Percentiles rank a stretch among this genome's conserved stretches.
phyloP scores from a whole-genome alignment of 2,797 vertebrate genomes.

The Salmo trutta region DNA sequence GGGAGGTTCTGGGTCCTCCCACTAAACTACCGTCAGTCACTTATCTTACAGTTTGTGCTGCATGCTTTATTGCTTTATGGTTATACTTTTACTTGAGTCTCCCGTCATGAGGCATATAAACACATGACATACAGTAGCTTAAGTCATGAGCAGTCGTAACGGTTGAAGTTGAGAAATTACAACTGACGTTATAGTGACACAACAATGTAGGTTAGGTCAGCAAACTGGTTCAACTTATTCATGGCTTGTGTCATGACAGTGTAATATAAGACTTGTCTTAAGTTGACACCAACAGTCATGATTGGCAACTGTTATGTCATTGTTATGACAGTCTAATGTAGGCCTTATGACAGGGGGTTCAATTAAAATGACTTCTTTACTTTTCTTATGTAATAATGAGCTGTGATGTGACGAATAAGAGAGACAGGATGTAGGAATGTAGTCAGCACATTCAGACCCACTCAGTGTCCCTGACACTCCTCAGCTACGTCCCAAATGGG shows the following conservation, averaged over 20 bases:
- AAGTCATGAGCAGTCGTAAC: too few relatives aligned
- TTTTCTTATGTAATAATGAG: constrained; percentile 36
- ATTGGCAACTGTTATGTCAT: not conserved
- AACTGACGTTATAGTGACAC: not conserved
- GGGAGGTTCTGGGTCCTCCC: too few relatives aligned
- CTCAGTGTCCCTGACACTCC: constrained; percentile 42
- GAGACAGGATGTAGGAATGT: constrained; percentile 19
- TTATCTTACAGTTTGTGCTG: too few relatives aligned
- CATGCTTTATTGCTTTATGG: too few relatives aligned
- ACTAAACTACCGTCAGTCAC: too few relatives aligned
- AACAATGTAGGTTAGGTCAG: not conserved
- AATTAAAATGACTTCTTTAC: not conserved
- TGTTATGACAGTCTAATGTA: not conserved
- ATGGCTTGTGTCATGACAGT: not conserved
- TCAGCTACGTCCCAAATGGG: not conserved
- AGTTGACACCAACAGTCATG: not conserved
- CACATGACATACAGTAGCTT: too few relatives aligned
- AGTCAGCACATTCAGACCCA: constrained; percentile 34
- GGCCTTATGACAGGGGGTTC: not conserved
- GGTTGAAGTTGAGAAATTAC: too few relatives aligned
- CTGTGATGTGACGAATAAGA: constrained; percentile 17
- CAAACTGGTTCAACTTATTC: not conserved
- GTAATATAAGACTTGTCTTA: not conserved
- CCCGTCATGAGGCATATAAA: too few relatives aligned
- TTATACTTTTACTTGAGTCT: too few relatives aligned